Evolutionary conservation across 2,797 vertebrate species (phyloP).

Genomic region (Emydoidea blandingii): DNA sequence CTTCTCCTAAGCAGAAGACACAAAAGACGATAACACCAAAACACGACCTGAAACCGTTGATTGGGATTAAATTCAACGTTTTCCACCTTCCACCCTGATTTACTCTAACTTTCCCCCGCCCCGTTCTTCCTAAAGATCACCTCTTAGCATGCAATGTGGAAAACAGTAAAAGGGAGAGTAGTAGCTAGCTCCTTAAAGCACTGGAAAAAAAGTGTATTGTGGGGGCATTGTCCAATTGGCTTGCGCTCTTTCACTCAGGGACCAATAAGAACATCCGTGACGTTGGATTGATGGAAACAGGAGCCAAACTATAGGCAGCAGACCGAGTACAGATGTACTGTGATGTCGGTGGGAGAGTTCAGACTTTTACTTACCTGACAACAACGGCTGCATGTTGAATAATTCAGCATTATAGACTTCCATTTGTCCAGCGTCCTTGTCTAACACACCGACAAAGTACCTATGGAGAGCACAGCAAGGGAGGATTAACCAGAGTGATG

Average conservation of each 20-base stretch:
- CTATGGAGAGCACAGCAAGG: slow-evolving; percentile 70
- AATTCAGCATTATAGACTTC: slow-evolving; percentile 91
- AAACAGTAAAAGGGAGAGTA: no score
- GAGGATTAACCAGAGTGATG: neutral
- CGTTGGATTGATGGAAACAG: neutral
- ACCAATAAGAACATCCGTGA: neutral
- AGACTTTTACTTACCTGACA: slow-evolving; percentile 84
- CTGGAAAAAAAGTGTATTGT: neutral
- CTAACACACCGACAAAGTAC: slow-evolving; percentile 93
- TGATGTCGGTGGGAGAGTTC: no score
- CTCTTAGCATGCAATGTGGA: neutral
- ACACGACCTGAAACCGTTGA: neutral
- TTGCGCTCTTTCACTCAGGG: neutral
- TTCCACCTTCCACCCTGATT: neutral
- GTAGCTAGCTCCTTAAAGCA: neutral
- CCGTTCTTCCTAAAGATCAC: neutral
- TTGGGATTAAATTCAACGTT: neutral
- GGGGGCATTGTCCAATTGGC: neutral
- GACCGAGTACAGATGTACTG: accelerated
- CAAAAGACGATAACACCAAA: neutral
- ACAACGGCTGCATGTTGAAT: slow-evolving; percentile 91
- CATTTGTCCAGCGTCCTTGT: slow-evolving; percentile 91
- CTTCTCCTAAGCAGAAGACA: neutral
- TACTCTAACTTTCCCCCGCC: neutral
- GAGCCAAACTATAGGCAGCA: neutral